Conservation (phyloP, 2,797 vertebrate species). For the Ispidina lecontei region DNA sequence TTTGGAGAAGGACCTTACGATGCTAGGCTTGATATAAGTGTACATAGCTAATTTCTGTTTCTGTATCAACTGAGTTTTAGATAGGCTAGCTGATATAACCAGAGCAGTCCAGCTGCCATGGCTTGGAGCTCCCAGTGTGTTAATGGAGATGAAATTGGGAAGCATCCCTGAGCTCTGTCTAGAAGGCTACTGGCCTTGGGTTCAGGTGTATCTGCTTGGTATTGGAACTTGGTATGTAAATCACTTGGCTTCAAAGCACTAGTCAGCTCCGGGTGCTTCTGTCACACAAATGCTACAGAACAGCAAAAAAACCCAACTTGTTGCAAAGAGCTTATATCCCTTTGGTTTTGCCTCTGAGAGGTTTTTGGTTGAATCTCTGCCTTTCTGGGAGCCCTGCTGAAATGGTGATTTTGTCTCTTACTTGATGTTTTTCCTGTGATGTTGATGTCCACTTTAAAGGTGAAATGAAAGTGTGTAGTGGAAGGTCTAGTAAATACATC, state of each 20-base stretch:
- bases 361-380: background rate
- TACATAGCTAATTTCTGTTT: background rate
- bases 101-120: background rate
- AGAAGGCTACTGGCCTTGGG: background rate
- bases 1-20: background rate
- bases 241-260: background rate
- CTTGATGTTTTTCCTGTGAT: background rate
- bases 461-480: background rate
- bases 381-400: background rate
- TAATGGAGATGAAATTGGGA: background rate
- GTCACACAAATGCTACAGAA: background rate
- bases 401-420: background rate
- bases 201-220: background rate
- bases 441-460: background rate
- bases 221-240: background rate
- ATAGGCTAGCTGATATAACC: background rate
- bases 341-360: background rate
- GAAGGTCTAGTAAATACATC: background rate
- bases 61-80: background rate
- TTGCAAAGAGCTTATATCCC: background rate
- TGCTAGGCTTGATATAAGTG: background rate
- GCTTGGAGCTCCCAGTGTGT: background rate
- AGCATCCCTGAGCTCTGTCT: background rate
- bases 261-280: background rate
- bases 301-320: background rate